Evolutionary conservation across 37 sponge, comb jelly and placozoan species (phyloP), one percentile per base, ranked within the genome.

Genomic region (Tethya wilhelma): DNA sequence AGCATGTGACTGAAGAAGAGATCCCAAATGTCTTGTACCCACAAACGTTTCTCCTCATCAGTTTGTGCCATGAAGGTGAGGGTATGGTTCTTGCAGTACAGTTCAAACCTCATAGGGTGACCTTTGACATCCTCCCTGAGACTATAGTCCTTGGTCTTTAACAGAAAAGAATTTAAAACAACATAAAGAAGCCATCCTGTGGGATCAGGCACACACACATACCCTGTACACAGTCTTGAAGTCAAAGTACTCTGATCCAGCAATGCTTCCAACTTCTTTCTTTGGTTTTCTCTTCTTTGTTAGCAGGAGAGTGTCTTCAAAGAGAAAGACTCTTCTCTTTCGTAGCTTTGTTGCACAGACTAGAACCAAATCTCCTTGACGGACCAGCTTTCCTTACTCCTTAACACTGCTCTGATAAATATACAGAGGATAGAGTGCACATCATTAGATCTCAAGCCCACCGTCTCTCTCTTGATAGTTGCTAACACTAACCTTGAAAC

Each of bases 311-410:
- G 62, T 53, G 36, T 87, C 32, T 69, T 94, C 95, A 46, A 94
- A 94, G 49, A 94, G 89, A 79, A 94, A 94, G 65, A 91, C 80
- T 38, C 85, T 40, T 26, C 92, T 44, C n/a, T n/a, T 46, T 33
- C 66, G 63, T 44, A 80, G 87, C 34, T 79, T 87, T 12, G 42
- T 64, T 12, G 69, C 60, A 38, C 81, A 82, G 31, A 84, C 45
- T 12, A 79, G n/a, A 8, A 41, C 55, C 53, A 94, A 78, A 28
- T 91, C 95, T 9, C 90, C 95, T 43, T 91, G 89, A 44, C 84
- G 56, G n/a, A 79, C 62, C 38, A 92, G 69, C 75, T 44, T 84
- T 0, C 93, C 91, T 45, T 78, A 69, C 44, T 79, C 82, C 31
- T 26, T 34, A 33, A 88, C 44, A 56, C 57, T 80, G 8, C 85